Base-by-base conservation (phyloP, 2,797 vertebrate genomes). In the Sebastes vulpes region DNA sequence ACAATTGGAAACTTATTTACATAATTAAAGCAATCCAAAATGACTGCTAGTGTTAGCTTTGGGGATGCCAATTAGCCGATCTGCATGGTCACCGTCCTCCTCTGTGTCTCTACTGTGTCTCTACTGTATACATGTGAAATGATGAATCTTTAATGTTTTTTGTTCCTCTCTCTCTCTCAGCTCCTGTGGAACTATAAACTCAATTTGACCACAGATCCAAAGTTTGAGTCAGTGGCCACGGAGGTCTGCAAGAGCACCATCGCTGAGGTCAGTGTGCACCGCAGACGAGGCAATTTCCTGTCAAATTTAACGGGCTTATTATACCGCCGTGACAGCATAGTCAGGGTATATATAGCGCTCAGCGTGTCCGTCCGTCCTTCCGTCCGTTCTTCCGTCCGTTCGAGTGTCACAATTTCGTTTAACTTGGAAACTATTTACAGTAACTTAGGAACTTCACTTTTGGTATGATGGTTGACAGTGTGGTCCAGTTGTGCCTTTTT, bases 121-220 rank as follows among this genome's bases (percentile, higher is more conserved):
- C 46, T 48, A 8, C 46, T 48, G 18, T 48, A 8, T 42, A 16
- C 14, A 42, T 42, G 38, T 42, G 38, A 42, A 16, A 42, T 42
- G 26, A 16, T 26, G n/a, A 25, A 20, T 10, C 10, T 52, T 5
- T 50, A 5, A 42, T 7, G 3, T n/a, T 18, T 14, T 11, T 11
- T 63, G 4, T 56, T 11, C 32, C 25, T 46, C 9, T 54, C 3
- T 56, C 50, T 72, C 21, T 9, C 2, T 65, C 89, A 96, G 95
- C 95, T 99, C 42, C 93, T 99, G 69, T 99, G 98, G 98, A 99
- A 98, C 95, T 99, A 98, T 82, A 99, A 99, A 75, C 86, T 97
- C 69, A 99, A 99, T 83, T 92, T 99, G 90, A 99, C 98, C 16
- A 98, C 96, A 8, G 98, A 99, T 85, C 95, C 97, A 0, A 90